phyloP scores from a whole-genome alignment of 2,888 invertebrate genomes.

The Sarcophaga rosellei region DNA sequence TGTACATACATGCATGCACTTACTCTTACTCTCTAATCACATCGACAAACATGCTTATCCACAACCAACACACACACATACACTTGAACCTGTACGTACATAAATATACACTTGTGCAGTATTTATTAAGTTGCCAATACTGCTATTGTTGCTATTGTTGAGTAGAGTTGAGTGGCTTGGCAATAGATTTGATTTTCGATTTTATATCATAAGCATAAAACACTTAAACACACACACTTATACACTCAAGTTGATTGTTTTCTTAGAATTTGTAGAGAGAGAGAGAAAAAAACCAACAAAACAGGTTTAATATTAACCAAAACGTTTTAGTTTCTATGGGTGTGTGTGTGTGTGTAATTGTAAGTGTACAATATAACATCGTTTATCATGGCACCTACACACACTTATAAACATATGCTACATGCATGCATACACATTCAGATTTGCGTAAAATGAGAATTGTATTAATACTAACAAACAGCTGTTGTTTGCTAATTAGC shows the following conservation, averaged over 20 bases:
- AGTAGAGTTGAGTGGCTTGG: slow-evolving; percentile 46
- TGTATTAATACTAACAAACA: too few species aligned
- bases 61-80: not conserved
- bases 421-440: too few species aligned
- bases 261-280: not conserved
- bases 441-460: too few species aligned
- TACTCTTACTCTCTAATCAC: not conserved
- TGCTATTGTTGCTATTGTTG: slow-evolving; percentile 34
- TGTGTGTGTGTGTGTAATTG: not conserved
- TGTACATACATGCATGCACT: not conserved
- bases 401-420: too few species aligned
- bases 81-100: not conserved
- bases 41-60: not conserved
- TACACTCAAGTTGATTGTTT: slow-evolving; percentile 8
- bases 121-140: slow-evolving; percentile 14
- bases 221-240: slow-evolving; percentile 37
- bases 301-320: not conserved
- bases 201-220: slow-evolving; percentile 49
- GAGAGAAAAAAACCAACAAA: not conserved
- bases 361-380: too few species aligned
- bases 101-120: not conserved
- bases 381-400: too few species aligned
- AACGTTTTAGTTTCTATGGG: not conserved
- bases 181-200: slow-evolving; percentile 65
- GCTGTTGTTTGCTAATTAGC: too few species aligned